Evolutionary conservation across 2,888 invertebrate genomes (phyloP), one percentile per base, ranked within the genome.

Genomic region (Eumerus sabulonum): DNA sequence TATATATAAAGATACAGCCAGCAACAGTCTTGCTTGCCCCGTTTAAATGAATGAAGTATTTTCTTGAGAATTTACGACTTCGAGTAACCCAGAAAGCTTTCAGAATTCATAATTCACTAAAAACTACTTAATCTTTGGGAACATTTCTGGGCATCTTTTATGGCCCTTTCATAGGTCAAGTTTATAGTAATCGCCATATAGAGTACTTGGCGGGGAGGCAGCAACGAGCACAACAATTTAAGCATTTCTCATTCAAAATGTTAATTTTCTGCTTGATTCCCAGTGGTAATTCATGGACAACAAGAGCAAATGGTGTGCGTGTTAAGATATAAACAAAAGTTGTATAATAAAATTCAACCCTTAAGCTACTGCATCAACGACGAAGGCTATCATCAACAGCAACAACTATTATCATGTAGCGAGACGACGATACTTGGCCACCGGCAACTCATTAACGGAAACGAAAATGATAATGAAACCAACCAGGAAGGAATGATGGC

Each of bases 371-470:
- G 48, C 54, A 59, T 76, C 53, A 54, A 59, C 48, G 59, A 54
- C 48, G 51, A 59, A 70, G 63, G 40, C 51, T 19, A 71, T 54
- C 57, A 54, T 27, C 70, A 59, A n/a, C 60, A 53, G 38, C 18
- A 51, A 42, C 62, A 70, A 70, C 54, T 50, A 60, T 59, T 50
- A 64, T 40, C 38, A 60, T 54, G n/a, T n/a, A n/a, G n/a, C n/a
- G n/a, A n/a, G 36, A 71, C 60, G 64, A 50, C 71, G 48, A 64
- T 59, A 71, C 53, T 71, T 48, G 54, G 63, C 76, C 64, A 71
- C 54, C 54, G 71, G 64, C 64, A 36, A 64, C 71, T 76, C 76
- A 76, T 76, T 76, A 76, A 76, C 40, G 54, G 48, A 60, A 64
- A 17, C 36, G 44, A 44, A 40, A 54, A 56, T 35, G 42, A 71